A percentile compares a stretch with the other conserved stretches of the same genome.
Evolutionary conservation across 2,113 vertebrate genomes (phyloP).

Genomic region (Chaetura pelagica): DNA sequence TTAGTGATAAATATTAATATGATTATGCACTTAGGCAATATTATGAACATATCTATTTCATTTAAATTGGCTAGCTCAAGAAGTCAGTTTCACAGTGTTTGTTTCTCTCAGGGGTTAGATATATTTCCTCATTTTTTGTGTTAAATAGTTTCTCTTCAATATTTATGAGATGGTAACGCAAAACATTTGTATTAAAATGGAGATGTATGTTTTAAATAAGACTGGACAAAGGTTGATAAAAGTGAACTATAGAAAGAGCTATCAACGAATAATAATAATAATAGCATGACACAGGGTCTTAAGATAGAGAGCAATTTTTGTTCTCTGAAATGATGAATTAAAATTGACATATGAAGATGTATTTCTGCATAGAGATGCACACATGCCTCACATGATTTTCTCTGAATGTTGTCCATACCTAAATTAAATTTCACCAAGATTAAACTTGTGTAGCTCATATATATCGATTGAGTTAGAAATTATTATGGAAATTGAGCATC

Average conservation of each 20-base stretch:
- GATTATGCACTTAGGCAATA: background rate
- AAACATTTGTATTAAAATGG: background rate
- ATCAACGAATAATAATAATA: background rate
- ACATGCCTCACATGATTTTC: slow-evolving; percentile 19
- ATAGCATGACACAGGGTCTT: background rate
- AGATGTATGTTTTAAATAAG: background rate
- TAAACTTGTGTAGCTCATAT: slow-evolving; percentile 69
- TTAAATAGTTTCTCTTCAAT: background rate
- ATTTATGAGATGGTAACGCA: background rate
- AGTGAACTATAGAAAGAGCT: background rate
- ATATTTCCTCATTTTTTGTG: background rate
- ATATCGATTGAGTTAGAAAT: slow-evolving; percentile 71
- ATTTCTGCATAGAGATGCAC: background rate
- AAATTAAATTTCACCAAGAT: slow-evolving; percentile 76
- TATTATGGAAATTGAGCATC: slow-evolving; percentile 68
- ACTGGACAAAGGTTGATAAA: background rate
- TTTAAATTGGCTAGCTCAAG: background rate
- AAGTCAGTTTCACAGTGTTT: background rate
- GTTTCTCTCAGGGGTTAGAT: background rate
- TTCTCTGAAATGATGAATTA: background rate
- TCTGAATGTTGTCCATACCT: slow-evolving; percentile 63
- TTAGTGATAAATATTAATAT: background rate
- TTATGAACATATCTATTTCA: background rate
- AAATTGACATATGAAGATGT: background rate
- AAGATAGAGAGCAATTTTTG: background rate